Percentiles rank a stretch among this genome's conserved stretches.
phyloP scores from a whole-genome alignment of 2,797 vertebrate species.

The Euthynnus affinis region DNA sequence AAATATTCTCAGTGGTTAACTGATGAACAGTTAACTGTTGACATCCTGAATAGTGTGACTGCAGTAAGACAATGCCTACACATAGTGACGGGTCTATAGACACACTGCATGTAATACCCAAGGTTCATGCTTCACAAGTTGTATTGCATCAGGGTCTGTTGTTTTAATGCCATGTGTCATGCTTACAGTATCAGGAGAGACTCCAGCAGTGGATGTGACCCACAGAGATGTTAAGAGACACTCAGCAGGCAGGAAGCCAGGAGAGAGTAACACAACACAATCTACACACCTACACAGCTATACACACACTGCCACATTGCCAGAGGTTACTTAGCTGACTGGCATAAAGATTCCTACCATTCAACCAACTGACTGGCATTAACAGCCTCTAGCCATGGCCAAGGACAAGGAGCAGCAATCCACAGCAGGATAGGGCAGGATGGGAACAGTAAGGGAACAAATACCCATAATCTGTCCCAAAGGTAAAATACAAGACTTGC shows the following conservation, averaged over 20 bases:
- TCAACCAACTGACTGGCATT: constrained; percentile 40
- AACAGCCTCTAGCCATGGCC: constrained; percentile 45
- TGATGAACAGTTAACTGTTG: too few species aligned
- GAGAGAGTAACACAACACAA: constrained; percentile 27
- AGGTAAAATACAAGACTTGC: constrained; percentile 27
- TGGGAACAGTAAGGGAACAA: constrained; percentile 40
- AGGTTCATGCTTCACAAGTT: constrained; percentile 27
- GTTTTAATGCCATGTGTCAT: constrained; percentile 30
- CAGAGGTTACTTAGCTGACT: constrained; percentile 56
- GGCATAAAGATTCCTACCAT: constrained; percentile 34
- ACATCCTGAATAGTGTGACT: not conserved
- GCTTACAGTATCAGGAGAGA: constrained; percentile 35
- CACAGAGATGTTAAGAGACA: constrained; percentile 47
- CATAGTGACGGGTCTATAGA: constrained; percentile 10
- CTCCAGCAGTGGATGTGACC: constrained; percentile 45
- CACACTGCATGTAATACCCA: not conserved
- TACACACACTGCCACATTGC: constrained; percentile 5
- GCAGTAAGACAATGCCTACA: not conserved
- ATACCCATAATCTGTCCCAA: constrained; percentile 43
- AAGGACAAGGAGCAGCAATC: constrained; percentile 41
- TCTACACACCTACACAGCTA: constrained; percentile 30
- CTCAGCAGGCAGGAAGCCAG: constrained; percentile 15
- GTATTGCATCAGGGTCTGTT: constrained; percentile 16
- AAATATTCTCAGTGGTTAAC: too few species aligned
- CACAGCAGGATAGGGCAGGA: constrained; percentile 43